A percentile compares a stretch with the other conserved stretches of the same genome.
These are phyloP conservation scores for Chalcis sispes DNA, from an alignment of 2,888 invertebrate genomes.

Conservation along the genomic window DNA sequence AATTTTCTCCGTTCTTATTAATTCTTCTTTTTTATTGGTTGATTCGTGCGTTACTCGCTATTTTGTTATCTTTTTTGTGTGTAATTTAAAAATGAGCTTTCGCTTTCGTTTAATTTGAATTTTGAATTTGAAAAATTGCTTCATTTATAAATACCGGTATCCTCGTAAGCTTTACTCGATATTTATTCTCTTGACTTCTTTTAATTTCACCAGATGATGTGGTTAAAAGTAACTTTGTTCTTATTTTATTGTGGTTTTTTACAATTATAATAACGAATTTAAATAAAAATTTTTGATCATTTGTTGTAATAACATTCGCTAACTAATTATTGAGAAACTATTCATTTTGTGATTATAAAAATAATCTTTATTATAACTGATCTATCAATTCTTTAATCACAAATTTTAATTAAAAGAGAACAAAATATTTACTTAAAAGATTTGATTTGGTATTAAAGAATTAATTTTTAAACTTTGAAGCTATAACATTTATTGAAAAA, in stretches of 20 bases:
- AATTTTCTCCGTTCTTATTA: conserved; percentile 25
- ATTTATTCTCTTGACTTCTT: not conserved
- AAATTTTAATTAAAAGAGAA: too few species aligned
- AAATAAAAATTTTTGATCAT: too few species aligned
- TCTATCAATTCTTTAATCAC: too few species aligned
- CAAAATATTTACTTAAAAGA: too few species aligned
- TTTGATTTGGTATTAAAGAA: too few species aligned
- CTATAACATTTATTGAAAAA: too few species aligned
- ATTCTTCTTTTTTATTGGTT: not conserved
- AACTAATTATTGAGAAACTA: too few species aligned
- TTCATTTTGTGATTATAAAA: too few species aligned
- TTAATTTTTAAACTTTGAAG: too few species aligned
- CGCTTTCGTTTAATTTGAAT: conserved; percentile 29
- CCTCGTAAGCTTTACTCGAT: not conserved
- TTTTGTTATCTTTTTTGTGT: conserved; percentile 15
- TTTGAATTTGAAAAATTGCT: conserved; percentile 24
- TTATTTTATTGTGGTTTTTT: not conserved
- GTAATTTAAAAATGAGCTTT: conserved; percentile 16
- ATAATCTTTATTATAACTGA: too few species aligned
- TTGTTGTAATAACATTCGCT: too few species aligned
- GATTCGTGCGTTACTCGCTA: not conserved
- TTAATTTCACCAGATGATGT: conserved; percentile 3
- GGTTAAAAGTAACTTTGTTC: not conserved
- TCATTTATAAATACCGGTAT: not conserved
- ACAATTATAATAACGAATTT: too few species aligned